phyloP scores from a whole-genome alignment of 2,113 vertebrate genomes.

The Acrocephalus kingi region DNA sequence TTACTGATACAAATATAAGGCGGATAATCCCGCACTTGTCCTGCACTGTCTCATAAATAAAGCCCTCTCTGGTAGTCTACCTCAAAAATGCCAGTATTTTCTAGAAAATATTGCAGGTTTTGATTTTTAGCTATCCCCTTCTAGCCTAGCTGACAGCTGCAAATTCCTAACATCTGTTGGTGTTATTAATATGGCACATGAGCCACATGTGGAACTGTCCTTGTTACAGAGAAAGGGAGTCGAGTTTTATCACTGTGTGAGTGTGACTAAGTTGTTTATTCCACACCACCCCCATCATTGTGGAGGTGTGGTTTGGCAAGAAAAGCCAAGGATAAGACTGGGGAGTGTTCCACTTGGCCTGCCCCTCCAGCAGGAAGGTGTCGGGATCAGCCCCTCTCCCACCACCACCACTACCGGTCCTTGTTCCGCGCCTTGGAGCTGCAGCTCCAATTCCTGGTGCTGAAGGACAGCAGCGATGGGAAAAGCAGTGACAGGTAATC shows the following conservation, averaged over 20 bases:
- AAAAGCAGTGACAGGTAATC: not conserved
- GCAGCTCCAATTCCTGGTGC: not conserved
- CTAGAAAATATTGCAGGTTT: not conserved
- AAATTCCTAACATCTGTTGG: not conserved
- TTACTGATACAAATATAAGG: not conserved
- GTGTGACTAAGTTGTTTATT: not conserved
- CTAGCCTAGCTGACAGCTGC: not conserved
- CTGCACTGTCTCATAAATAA: not conserved
- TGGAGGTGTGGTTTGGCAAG: not conserved
- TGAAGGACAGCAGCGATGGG: not conserved
- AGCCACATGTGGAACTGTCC: not conserved
- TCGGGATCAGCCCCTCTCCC: not conserved
- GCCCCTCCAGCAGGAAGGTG: not conserved
- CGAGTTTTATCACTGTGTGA: not conserved
- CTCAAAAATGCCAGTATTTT: not conserved
- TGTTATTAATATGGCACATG: not conserved
- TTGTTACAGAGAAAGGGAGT: no score
- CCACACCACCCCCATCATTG: not conserved
- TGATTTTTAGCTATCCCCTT: not conserved
- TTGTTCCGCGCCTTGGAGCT: accelerated
- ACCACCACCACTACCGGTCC: not conserved
- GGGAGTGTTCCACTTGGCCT: accelerated
- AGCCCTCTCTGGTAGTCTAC: not conserved
- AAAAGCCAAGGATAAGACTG: not conserved
- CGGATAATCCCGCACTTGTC: not conserved